phyloP scores from a whole-genome alignment of 2,113 vertebrate genomes.

The human region GRCh38 chr4:22926501-22927000 shows the following conservation, averaged over 20 bases:
- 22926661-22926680: background rate
- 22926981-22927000: background rate
- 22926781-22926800: background rate
- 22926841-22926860: background rate
- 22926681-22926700: background rate
- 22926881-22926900: background rate
- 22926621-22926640: background rate
- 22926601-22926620: background rate
- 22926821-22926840: background rate
- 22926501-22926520: background rate
- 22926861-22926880: background rate
- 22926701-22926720: background rate
- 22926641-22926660: background rate
- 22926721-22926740: background rate
- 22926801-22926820: background rate
- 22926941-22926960: background rate
- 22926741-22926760: background rate
- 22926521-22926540: background rate
- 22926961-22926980: background rate
- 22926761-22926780: background rate
- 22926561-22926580: background rate
- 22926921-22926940: background rate
- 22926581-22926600: background rate
- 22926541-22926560: background rate
- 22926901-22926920: background rate